phyloP scores from a whole-genome alignment of 2,797 vertebrate species.

The Australoheros facetus region DNA sequence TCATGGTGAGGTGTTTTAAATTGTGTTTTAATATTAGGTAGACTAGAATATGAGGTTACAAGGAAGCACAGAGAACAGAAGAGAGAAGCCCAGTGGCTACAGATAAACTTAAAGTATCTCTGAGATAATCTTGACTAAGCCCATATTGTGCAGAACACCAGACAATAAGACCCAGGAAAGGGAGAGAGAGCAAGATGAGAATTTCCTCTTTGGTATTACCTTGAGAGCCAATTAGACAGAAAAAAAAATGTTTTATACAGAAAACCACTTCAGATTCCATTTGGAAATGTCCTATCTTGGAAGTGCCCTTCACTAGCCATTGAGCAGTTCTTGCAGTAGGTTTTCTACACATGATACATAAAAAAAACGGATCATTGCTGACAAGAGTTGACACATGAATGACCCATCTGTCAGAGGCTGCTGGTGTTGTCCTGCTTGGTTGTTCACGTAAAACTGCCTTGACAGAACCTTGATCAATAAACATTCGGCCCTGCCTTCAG shows the following conservation, averaged over 20 bases:
- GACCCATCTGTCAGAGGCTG: neutral
- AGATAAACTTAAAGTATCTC: neutral
- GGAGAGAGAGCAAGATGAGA: slow-evolving; percentile 1
- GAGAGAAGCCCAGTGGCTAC: neutral
- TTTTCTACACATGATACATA: neutral
- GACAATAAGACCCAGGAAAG: slow-evolving; percentile 1
- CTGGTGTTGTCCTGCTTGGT: neutral
- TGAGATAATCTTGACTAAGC: neutral
- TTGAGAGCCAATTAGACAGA: slow-evolving; percentile 30
- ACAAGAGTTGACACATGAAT: neutral
- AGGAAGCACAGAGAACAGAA: neutral
- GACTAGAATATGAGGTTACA: neutral
- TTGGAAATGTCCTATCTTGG: neutral
- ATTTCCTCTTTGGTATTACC: neutral
- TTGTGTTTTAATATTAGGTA: neutral
- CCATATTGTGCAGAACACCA: neutral
- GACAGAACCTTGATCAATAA: slow-evolving; percentile 1
- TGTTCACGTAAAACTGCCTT: neutral
- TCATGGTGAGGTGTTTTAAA: neutral
- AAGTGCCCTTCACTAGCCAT: neutral
- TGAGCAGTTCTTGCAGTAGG: neutral
- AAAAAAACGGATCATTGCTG: neutral
- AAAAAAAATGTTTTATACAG: slow-evolving; percentile 25
- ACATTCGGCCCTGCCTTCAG: neutral
- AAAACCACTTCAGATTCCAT: slow-evolving; percentile 26